Percentiles rank a stretch among this genome's conserved stretches.
phyloP scores from a whole-genome alignment of 2,888 invertebrate species.

The Rhamphomyia laevipes region DNA sequence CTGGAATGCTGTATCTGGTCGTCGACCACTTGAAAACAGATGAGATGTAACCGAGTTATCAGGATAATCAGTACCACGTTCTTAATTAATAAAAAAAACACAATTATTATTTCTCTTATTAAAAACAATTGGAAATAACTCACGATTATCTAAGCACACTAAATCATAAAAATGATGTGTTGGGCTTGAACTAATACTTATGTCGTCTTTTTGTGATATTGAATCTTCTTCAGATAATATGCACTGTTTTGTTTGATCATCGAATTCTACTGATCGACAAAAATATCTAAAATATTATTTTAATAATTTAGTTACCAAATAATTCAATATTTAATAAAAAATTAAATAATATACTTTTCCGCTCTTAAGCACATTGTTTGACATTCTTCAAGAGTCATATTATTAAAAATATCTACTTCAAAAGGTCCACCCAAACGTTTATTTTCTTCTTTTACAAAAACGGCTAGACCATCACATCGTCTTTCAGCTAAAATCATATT shows the following conservation, averaged over 20 bases:
- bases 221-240: conserved; percentile 88
- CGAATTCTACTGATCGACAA: conserved; percentile 81
- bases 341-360: conserved; percentile 50
- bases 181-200: conserved; percentile 71
- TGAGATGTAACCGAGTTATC: conserved; percentile 78
- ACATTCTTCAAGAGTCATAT: conserved; percentile 77
- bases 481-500: conserved; percentile 51
- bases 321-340: background rate
- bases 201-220: conserved; percentile 76
- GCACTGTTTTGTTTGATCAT: conserved; percentile 75
- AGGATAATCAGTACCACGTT: conserved; percentile 78
- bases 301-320: background rate
- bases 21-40: conserved; percentile 65
- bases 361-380: conserved; percentile 77
- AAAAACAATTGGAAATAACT: conserved; percentile 37
- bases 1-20: conserved; percentile 77
- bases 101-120: background rate
- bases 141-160: conserved; percentile 81
- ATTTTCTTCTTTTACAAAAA: conserved; percentile 83
- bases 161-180: conserved; percentile 82
- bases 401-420: conserved; percentile 76
- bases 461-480: conserved; percentile 74
- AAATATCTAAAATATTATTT: conserved; percentile 47
- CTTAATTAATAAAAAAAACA: conserved; percentile 47
- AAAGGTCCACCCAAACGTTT: conserved; percentile 78